A percentile compares a stretch with the other conserved stretches of the same genome.
Conservation (phyloP, 2,888 invertebrate species). For the Tenthredo livida region DNA sequence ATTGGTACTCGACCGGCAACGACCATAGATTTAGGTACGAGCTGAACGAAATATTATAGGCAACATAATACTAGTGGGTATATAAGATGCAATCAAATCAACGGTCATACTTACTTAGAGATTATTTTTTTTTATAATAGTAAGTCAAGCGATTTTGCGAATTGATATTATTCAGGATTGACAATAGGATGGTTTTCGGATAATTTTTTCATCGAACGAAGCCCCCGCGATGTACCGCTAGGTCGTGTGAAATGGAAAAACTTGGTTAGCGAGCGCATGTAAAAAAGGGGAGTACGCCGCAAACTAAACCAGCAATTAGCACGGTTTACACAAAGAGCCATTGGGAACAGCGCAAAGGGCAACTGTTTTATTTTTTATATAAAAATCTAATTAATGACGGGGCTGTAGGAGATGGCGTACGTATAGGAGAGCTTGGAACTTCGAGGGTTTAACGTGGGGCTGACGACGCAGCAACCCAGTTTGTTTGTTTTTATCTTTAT, state of each 20-base stretch:
- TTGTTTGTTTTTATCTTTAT: constrained; percentile 61
- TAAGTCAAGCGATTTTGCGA: not conserved
- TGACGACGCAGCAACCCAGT: constrained; percentile 39
- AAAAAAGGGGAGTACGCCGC: constrained; percentile 31
- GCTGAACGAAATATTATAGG: constrained; percentile 29
- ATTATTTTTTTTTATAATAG: not conserved
- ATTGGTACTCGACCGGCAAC: constrained; percentile 38
- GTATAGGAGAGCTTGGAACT: constrained; percentile 25
- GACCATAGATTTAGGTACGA: constrained; percentile 6
- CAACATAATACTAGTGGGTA: not conserved
- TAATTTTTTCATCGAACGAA: constrained; percentile 12
- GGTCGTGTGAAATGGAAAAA: not conserved
- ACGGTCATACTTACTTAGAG: not conserved
- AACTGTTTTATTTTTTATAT: constrained; percentile 43
- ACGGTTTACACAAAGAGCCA: constrained; percentile 41
- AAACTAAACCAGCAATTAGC: constrained; percentile 46
- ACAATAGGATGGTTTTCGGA: not conserved
- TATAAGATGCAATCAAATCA: not conserved
- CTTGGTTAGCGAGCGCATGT: constrained; percentile 7
- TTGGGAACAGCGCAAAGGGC: constrained; percentile 43
- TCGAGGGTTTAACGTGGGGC: constrained; percentile 18
- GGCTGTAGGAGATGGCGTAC: constrained; percentile 19
- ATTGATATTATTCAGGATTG: constrained; percentile 9
- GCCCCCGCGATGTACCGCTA: not conserved
- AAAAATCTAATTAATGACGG: constrained; percentile 49